phyloP scores from a whole-genome alignment of 2,888 invertebrate species.

The Ennomos quercinarius region DNA sequence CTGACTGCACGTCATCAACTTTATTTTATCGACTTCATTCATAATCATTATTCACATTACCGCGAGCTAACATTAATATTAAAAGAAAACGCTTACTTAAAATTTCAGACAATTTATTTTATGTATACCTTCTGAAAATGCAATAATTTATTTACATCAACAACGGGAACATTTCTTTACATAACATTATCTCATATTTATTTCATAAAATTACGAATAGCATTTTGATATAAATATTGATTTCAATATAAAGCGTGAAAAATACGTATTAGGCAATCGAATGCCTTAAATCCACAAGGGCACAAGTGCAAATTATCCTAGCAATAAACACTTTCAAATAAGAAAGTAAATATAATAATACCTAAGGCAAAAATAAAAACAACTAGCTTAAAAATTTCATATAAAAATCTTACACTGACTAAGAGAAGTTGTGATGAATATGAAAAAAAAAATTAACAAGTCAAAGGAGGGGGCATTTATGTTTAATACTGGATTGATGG shows the following conservation, averaged over 20 bases:
- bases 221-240: constrained; percentile 69
- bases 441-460: constrained; percentile 73
- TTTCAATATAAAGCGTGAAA: constrained; percentile 71
- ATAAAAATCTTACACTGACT: constrained; percentile 83
- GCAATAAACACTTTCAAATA: constrained; percentile 79
- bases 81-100: constrained; percentile 74
- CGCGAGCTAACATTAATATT: constrained; percentile 64
- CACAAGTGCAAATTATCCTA: constrained; percentile 83
- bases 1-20: constrained; percentile 84
- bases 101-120: constrained; percentile 84
- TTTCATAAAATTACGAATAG: constrained; percentile 74
- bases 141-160: constrained; percentile 81
- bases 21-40: constrained; percentile 71
- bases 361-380: constrained; percentile 82
- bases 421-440: constrained; percentile 82
- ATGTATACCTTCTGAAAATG: constrained; percentile 82
- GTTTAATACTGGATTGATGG: constrained; percentile 83
- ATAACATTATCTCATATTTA: constrained; percentile 69
- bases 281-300: constrained; percentile 83
- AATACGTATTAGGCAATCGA: constrained; percentile 73
- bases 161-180: constrained; percentile 80
- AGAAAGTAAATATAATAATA: constrained; percentile 79
- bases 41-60: constrained; percentile 44
- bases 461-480: constrained; percentile 75
- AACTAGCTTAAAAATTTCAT: constrained; percentile 80